Conservation (phyloP, 2,113 vertebrate genomes). For the Trichechus manatus region DNA sequence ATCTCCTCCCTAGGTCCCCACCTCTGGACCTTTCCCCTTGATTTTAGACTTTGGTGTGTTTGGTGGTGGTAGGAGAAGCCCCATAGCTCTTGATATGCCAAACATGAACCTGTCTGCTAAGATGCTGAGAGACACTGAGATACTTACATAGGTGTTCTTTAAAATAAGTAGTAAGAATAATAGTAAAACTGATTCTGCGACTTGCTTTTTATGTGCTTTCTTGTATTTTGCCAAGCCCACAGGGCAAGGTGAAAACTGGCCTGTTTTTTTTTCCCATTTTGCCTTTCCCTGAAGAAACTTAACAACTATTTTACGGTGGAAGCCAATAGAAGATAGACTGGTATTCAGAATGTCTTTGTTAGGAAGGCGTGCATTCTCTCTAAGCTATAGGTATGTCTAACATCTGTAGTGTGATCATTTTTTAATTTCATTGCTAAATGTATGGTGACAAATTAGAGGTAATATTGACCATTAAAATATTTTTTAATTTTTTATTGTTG, state of each 20-base stretch:
- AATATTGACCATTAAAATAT: slow-evolving; percentile 44
- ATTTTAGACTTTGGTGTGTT: not conserved
- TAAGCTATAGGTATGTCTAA: not conserved
- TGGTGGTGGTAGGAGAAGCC: not conserved
- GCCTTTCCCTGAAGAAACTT: not conserved
- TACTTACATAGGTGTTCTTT: not conserved
- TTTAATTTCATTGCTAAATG: slow-evolving; percentile 42
- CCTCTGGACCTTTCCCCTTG: not conserved
- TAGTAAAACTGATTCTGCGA: not conserved
- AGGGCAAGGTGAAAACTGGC: slow-evolving; percentile 35
- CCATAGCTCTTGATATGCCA: not conserved
- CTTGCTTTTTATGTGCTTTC: slow-evolving; percentile 21
- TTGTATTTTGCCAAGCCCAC: slow-evolving; percentile 5
- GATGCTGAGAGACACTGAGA: not conserved
- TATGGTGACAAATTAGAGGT: slow-evolving; percentile 33
- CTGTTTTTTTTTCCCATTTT: slow-evolving; percentile 5
- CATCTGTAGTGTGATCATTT: not conserved
- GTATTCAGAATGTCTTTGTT: not conserved
- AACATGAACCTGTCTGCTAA: not conserved
- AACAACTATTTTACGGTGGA: slow-evolving; percentile 2
- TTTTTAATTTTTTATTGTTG: not conserved
- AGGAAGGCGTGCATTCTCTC: not conserved
- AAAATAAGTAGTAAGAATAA: not conserved
- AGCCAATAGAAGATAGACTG: not conserved
- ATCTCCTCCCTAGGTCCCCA: not conserved